phyloP scores from a whole-genome alignment of 2,888 invertebrate species.

The Achlya flavicornis region DNA sequence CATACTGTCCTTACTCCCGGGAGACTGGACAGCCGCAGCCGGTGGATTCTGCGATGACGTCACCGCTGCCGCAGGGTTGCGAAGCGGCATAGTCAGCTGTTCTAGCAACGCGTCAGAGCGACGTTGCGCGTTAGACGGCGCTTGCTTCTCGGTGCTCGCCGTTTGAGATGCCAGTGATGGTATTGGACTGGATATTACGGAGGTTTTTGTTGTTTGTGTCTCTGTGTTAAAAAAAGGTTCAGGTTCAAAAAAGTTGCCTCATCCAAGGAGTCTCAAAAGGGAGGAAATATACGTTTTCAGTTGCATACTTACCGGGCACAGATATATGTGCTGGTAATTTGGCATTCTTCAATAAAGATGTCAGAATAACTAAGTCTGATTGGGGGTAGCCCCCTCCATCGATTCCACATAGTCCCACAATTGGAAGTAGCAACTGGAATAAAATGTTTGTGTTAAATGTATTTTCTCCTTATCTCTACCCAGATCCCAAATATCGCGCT shows the following conservation, averaged over 20 bases:
- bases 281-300: background rate
- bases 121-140: slow-evolving; percentile 69
- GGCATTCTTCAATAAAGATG: slow-evolving; percentile 90
- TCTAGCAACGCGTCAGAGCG: slow-evolving; percentile 76
- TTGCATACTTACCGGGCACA: slow-evolving; percentile 56
- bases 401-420: slow-evolving; percentile 88
- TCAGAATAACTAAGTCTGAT: slow-evolving; percentile 90
- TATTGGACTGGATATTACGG: slow-evolving; percentile 71
- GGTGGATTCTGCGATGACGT: slow-evolving; percentile 50
- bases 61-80: slow-evolving; percentile 61
- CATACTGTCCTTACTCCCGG: slow-evolving; percentile 70
- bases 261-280: background rate
- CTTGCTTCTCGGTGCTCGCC: slow-evolving; percentile 65
- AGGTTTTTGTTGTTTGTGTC: slow-evolving; percentile 67
- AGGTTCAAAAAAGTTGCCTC: too few relatives aligned
- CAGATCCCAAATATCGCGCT: too few relatives aligned
- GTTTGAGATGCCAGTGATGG: slow-evolving; percentile 71
- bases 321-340: slow-evolving; percentile 84
- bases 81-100: slow-evolving; percentile 72
- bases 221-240: slow-evolving; percentile 41
- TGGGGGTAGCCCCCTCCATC: slow-evolving; percentile 87
- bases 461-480: too few relatives aligned
- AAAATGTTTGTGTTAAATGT: slow-evolving; percentile 11
- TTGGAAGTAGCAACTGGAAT: slow-evolving; percentile 86
- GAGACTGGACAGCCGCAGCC: slow-evolving; percentile 50